These are phyloP conservation scores for Yponomeuta plumbellus DNA, from an alignment of 2,888 invertebrate genomes.

Conservation along the genomic window DNA sequence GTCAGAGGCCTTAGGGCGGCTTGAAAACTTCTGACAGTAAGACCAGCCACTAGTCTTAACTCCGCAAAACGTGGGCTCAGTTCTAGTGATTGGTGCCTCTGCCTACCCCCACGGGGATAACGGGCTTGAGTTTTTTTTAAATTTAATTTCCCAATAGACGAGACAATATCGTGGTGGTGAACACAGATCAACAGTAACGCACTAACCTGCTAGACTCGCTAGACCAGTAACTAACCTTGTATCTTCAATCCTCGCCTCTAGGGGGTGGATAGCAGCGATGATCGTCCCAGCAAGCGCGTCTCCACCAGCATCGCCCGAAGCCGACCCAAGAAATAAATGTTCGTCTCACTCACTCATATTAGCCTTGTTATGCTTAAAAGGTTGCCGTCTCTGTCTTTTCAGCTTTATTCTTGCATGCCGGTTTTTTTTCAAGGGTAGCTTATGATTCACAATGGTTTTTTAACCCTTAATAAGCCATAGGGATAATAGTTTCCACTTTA, in stretches of 20 bases:
- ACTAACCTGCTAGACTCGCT: neutral
- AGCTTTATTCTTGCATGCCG: neutral
- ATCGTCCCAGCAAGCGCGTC: conserved; percentile 55
- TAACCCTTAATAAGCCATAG: too few relatives aligned
- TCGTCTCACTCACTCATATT: conserved; percentile 42
- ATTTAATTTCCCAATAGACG: too few relatives aligned
- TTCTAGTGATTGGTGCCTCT: too few relatives aligned
- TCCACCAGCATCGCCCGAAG: conserved; percentile 64
- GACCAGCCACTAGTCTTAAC: too few relatives aligned
- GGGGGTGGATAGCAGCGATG: conserved; percentile 69
- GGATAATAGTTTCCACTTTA: too few relatives aligned
- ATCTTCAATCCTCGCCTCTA: conserved; percentile 23
- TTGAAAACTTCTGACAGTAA: too few relatives aligned
- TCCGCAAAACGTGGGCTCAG: too few relatives aligned
- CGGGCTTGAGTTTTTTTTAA: too few relatives aligned
- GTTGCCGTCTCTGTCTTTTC: neutral
- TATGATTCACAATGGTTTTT: too few relatives aligned
- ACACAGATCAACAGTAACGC: neutral
- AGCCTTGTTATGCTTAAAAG: conserved; percentile 20
- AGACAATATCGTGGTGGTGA: neutral
- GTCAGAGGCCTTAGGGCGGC: too few relatives aligned
- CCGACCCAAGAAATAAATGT: conserved; percentile 73
- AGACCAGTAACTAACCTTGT: conserved; percentile 10
- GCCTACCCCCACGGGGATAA: too few relatives aligned
- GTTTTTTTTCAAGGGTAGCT: neutral